Evolutionary conservation across 2,113 vertebrate species (phyloP).

Genomic region (Danionella cerebrum): DNA sequence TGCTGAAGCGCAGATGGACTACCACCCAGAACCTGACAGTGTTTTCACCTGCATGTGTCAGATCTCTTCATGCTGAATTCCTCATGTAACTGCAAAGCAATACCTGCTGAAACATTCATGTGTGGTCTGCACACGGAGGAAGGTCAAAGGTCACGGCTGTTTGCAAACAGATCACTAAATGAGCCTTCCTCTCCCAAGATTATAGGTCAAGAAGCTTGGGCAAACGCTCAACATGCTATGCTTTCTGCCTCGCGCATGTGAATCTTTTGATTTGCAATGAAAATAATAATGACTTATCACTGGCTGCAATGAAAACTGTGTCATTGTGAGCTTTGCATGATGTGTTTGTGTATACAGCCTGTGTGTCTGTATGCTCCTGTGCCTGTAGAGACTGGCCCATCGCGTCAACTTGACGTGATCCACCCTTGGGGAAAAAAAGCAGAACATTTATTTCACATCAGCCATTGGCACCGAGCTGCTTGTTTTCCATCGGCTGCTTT

Average conservation of each 20-base stretch:
- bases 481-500: slow-evolving; percentile 27
- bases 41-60: neutral
- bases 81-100: slow-evolving; percentile 14
- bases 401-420: slow-evolving; percentile 44
- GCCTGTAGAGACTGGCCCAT: slow-evolving; percentile 59
- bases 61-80: neutral
- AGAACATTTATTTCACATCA: slow-evolving; percentile 47
- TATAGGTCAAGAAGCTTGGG: slow-evolving; percentile 17
- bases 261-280: slow-evolving; percentile 14
- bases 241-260: neutral
- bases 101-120: slow-evolving; percentile 13
- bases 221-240: slow-evolving; percentile 13
- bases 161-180: slow-evolving; percentile 34
- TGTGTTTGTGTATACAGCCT: slow-evolving; percentile 42
- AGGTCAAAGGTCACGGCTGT: slow-evolving; percentile 29
- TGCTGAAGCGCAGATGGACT: neutral
- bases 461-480: slow-evolving; percentile 40
- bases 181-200: slow-evolving; percentile 3
- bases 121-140: slow-evolving; percentile 26
- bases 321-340: slow-evolving; percentile 11
- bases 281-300: slow-evolving; percentile 13
- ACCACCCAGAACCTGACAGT: neutral
- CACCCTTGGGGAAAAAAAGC: slow-evolving; percentile 46
- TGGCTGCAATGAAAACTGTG: slow-evolving; percentile 18
- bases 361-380: slow-evolving; percentile 36